Conservation (phyloP, 2,888 invertebrate species). For the Oligia latruncula region DNA sequence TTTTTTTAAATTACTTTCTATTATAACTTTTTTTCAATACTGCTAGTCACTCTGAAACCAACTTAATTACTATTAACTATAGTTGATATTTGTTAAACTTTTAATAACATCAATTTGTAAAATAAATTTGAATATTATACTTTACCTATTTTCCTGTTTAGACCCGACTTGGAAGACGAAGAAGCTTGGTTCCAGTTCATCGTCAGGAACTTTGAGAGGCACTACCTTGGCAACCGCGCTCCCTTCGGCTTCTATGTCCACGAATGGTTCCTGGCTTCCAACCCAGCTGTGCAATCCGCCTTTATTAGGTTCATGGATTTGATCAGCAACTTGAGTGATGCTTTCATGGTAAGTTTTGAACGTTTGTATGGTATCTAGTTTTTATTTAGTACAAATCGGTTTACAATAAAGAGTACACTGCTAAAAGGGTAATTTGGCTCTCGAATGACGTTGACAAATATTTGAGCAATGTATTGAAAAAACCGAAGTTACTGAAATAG, state of each 20-base stretch:
- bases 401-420: neutral
- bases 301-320: constrained; percentile 90
- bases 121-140: too few relatives aligned
- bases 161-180: constrained; percentile 78
- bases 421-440: neutral
- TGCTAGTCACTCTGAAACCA: too few relatives aligned
- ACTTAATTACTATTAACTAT: too few relatives aligned
- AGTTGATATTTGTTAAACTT: too few relatives aligned
- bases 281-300: constrained; percentile 86
- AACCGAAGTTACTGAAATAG: too few relatives aligned
- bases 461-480: neutral
- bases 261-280: constrained; percentile 89
- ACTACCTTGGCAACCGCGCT: constrained; percentile 91
- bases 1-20: too few relatives aligned
- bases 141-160: constrained; percentile 43
- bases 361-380: neutral
- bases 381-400: neutral
- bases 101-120: too few relatives aligned
- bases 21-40: too few relatives aligned
- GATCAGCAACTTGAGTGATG: constrained; percentile 88
- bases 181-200: constrained; percentile 90
- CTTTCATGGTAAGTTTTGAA: constrained; percentile 89
- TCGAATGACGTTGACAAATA: neutral
- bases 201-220: constrained; percentile 91
- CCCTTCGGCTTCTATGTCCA: constrained; percentile 93